phyloP scores from a whole-genome alignment of 2,797 vertebrate species.

The Phrynocephalus guinanensis region DNA sequence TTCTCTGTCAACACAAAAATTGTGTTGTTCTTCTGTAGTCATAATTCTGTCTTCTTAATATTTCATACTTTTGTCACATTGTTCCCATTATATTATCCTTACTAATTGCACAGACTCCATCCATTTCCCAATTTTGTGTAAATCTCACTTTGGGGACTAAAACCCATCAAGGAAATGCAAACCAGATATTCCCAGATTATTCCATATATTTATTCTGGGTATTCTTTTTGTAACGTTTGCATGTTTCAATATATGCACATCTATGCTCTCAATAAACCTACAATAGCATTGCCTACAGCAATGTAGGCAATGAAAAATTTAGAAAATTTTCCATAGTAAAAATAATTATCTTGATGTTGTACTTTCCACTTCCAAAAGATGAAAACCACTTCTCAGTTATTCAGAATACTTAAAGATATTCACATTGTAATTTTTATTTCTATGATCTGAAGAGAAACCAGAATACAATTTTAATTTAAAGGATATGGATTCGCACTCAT shows the following conservation, averaged over 20 bases:
- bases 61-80: not conserved
- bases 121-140: not conserved
- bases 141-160: not conserved
- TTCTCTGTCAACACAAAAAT: no score
- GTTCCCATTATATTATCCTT: not conserved
- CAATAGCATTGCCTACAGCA: not conserved
- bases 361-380: not conserved
- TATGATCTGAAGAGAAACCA: no score
- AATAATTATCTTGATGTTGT: not conserved
- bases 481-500: fast-evolving
- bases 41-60: not conserved
- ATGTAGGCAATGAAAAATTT: no score
- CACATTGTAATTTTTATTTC: not conserved
- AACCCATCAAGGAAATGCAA: not conserved
- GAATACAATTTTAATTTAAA: no score
- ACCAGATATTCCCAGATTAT: not conserved
- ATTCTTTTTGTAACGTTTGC: not conserved
- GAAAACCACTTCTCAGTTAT: not conserved
- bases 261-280: not conserved
- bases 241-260: no score
- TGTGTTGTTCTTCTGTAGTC: no score
- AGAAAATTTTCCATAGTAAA: not conserved
- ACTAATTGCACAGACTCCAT: not conserved
- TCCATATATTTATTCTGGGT: not conserved
- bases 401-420: not conserved